These are phyloP conservation scores for Drosophila baimaii DNA, from an alignment of 1,140 invertebrate genomes.

Conservation along the genomic window DNA sequence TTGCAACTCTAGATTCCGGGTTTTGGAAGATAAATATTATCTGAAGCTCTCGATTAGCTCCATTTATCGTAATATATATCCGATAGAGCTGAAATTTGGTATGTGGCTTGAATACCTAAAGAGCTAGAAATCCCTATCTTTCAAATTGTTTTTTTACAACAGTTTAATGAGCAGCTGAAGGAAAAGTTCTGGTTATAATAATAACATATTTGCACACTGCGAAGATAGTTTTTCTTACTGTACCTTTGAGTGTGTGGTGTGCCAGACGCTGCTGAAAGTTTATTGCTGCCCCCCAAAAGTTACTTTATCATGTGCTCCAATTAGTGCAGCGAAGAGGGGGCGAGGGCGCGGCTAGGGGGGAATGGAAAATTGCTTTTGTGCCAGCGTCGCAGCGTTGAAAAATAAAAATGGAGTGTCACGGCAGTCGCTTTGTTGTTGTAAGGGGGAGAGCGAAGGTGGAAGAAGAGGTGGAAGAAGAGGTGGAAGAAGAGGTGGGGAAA, in stretches of 20 bases:
- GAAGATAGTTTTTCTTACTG: slow-evolving; percentile 21
- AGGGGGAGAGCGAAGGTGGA: not conserved
- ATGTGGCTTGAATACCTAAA: not conserved
- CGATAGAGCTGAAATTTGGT: not conserved
- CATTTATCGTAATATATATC: not conserved
- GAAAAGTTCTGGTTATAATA: too few species aligned
- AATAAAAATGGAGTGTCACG: slow-evolving; percentile 83
- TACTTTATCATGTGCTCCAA: slow-evolving; percentile 82
- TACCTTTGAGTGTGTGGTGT: slow-evolving; percentile 33
- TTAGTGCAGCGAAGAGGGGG: slow-evolving; percentile 52
- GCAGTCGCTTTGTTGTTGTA: slow-evolving; percentile 44
- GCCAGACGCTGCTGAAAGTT: slow-evolving; percentile 44
- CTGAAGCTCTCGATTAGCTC: not conserved
- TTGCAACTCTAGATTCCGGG: not conserved
- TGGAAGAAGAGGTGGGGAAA: not conserved
- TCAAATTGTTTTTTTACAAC: not conserved
- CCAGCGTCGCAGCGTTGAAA: slow-evolving; percentile 57
- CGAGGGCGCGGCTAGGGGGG: not conserved
- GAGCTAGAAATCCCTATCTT: not conserved
- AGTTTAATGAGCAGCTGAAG: too few species aligned
- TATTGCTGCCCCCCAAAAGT: slow-evolving; percentile 60
- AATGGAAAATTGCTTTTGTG: slow-evolving; percentile 62
- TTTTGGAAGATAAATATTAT: not conserved
- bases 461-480: not conserved
- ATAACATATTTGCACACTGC: not conserved